These are phyloP conservation scores for Chloropsis cyanopogon DNA, from an alignment of 2,113 vertebrate genomes.

Conservation along the genomic window DNA sequence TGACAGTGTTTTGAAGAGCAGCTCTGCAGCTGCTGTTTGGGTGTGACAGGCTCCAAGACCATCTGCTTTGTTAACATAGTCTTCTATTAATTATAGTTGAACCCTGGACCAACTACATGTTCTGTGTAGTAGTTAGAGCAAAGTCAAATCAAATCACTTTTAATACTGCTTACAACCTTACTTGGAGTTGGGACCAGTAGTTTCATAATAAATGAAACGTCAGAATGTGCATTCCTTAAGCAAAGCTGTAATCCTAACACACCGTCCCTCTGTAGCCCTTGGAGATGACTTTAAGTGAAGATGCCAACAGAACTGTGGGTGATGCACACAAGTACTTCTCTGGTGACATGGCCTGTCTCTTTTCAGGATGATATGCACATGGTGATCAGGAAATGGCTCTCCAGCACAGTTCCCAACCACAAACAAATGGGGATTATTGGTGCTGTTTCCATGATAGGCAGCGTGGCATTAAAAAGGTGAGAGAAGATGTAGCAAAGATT, in stretches of 20 bases:
- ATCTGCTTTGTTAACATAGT: not conserved
- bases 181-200: not conserved
- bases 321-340: not conserved
- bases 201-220: not conserved
- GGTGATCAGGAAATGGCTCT: constrained; percentile 95
- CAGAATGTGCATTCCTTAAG: not conserved
- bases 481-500: not conserved
- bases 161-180: not conserved
- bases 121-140: not conserved
- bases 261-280: not conserved
- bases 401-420: constrained; percentile 89
- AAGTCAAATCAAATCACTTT: not conserved
- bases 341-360: not conserved
- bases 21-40: not conserved
- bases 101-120: not conserved
- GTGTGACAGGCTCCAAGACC: not conserved
- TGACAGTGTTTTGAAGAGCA: not conserved
- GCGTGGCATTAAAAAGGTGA: constrained; percentile 83
- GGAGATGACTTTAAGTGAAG: not conserved
- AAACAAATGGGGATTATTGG: constrained; percentile 95
- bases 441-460: constrained; percentile 87
- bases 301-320: not conserved
- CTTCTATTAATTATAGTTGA: not conserved
- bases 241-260: not conserved
- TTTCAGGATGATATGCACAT: constrained; percentile 94